These are phyloP conservation scores for Parazoanthus darwini DNA, from an alignment of 92 coral and sea anemone species.

Conservation along the genomic window DNA sequence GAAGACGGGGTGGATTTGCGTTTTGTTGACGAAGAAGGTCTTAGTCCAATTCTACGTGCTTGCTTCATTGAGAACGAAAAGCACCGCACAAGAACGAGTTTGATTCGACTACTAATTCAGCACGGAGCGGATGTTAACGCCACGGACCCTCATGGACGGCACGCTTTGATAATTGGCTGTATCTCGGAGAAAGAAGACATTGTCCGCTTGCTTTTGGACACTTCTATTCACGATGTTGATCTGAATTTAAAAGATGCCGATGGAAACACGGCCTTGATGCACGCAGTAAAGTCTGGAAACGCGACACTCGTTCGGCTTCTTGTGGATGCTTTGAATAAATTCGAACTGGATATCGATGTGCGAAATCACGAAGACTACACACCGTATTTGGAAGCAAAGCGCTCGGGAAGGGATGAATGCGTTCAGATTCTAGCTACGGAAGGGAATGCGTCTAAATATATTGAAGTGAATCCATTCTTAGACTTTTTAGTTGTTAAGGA, in stretches of 20 bases:
- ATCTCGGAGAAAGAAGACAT: slow-evolving; percentile 70
- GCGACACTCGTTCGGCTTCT: slow-evolving; percentile 66
- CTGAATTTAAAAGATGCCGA: slow-evolving; percentile 71
- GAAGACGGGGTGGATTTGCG: slow-evolving; percentile 63
- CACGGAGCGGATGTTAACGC: slow-evolving; percentile 90
- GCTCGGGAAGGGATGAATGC: slow-evolving; percentile 71
- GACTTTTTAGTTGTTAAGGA: slow-evolving; percentile 58
- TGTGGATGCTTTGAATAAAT: slow-evolving; percentile 74
- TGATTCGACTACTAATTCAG: slow-evolving; percentile 77
- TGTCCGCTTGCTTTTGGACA: slow-evolving; percentile 71
- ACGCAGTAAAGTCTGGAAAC: slow-evolving; percentile 81
- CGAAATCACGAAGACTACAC: slow-evolving; percentile 87
- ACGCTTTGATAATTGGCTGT: slow-evolving; percentile 81
- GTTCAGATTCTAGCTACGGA: slow-evolving; percentile 67
- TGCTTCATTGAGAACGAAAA: slow-evolving; percentile 72
- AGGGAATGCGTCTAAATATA: slow-evolving; percentile 78
- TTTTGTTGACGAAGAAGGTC: slow-evolving; percentile 82
- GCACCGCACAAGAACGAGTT: slow-evolving; percentile 74
- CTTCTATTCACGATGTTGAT: slow-evolving; percentile 75
- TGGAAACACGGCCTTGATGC: slow-evolving; percentile 88
- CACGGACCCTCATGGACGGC: slow-evolving; percentile 75
- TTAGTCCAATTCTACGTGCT: slow-evolving; percentile 88
- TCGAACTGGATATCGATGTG: slow-evolving; percentile 79
- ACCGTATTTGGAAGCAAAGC: slow-evolving; percentile 93
- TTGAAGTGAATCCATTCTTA: slow-evolving; percentile 91